Evolutionary conservation across 64 coral and sea anemone genomes (phyloP).

Genomic region (Stylophora pistillata): DNA sequence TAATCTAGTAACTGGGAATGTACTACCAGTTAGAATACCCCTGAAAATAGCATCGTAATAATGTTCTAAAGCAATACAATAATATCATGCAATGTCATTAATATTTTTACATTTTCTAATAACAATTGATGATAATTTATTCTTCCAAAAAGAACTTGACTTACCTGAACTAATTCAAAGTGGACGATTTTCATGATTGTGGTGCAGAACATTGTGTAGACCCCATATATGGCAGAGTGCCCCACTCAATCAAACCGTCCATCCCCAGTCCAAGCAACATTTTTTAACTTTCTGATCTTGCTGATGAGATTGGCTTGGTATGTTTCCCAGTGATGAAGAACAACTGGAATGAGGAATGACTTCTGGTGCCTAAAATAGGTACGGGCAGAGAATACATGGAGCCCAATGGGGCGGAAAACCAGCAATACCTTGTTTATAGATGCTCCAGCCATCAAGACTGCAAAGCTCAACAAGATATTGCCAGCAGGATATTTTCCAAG

Average conservation of each 20-base stretch:
- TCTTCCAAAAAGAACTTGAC: not conserved
- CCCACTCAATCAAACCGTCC: slow-evolving; percentile 48
- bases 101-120: no score
- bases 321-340: slow-evolving; percentile 20
- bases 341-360: slow-evolving; percentile 25
- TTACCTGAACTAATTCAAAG: slow-evolving; percentile 60
- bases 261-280: slow-evolving; percentile 39
- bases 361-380: slow-evolving; percentile 49
- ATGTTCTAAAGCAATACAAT: no score
- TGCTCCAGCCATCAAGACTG: slow-evolving; percentile 37
- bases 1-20: no score
- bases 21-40: no score
- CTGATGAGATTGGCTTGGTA: slow-evolving; percentile 7
- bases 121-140: no score
- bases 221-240: slow-evolving; percentile 48
- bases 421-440: slow-evolving; percentile 39
- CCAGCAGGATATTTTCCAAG: slow-evolving; percentile 35
- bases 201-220: slow-evolving; percentile 55
- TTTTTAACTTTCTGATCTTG: not conserved
- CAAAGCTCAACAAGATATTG: slow-evolving; percentile 43
- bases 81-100: no score
- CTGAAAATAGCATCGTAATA: no score
- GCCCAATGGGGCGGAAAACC: slow-evolving; percentile 29
- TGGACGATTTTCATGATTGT: slow-evolving; percentile 56
- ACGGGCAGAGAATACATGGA: not conserved